These are phyloP conservation scores for Podilymbus podiceps DNA, from an alignment of 2,113 vertebrate species.

Conservation along the genomic window DNA sequence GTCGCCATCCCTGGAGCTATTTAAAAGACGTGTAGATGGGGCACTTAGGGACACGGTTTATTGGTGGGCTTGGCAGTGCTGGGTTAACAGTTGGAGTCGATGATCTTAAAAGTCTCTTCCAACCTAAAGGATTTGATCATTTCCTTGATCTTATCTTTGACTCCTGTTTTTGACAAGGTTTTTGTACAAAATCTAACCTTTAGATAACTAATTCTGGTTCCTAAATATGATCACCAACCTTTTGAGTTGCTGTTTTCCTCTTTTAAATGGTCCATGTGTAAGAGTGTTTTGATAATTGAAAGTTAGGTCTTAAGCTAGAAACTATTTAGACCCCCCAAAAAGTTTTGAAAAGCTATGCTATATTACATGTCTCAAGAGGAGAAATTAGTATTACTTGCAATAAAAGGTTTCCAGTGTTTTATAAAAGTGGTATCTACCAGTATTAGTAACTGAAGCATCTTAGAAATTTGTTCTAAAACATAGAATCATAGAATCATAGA, in stretches of 20 bases:
- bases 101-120: too few relatives aligned
- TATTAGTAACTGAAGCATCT: neutral
- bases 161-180: neutral
- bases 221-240: neutral
- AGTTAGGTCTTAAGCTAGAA: neutral
- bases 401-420: neutral
- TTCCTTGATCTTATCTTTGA: neutral
- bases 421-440: neutral
- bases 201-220: neutral
- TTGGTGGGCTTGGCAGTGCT: too few relatives aligned
- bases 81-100: too few relatives aligned
- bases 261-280: neutral
- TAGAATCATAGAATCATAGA: too few relatives aligned
- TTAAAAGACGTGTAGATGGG: too few relatives aligned
- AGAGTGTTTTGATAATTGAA: neutral
- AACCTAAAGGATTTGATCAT: too few relatives aligned
- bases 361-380: neutral
- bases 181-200: neutral
- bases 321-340: neutral
- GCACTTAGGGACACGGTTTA: too few relatives aligned
- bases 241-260: neutral
- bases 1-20: too few relatives aligned
- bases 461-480: neutral
- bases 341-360: neutral
- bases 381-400: neutral